Base-by-base conservation (phyloP, 2,888 invertebrate genomes). In the Neoscelio sp. region DNA sequence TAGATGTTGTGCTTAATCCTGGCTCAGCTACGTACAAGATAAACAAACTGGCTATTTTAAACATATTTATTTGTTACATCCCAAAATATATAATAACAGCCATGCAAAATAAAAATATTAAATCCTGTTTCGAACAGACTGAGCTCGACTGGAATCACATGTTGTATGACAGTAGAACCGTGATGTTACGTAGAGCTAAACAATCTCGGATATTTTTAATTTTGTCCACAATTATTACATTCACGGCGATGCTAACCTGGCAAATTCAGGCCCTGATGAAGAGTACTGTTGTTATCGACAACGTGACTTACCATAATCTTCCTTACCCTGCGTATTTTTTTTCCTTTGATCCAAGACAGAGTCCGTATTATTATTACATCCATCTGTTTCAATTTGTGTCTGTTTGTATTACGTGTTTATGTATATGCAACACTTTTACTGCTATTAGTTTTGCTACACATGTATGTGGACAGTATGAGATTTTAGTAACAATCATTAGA, bases 391-490 rank as follows among this genome's bases (percentile, higher is more conserved):
- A 60, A 33, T 6, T 18, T 6, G 1, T 42, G 5, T 1, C 2
- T 2, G 30, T 12, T 30, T 10, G 6, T 10, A 12, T 33, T 6
- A 15, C 8, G 7, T 6, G 10, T 46, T 18, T 3, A 18, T 12
- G 5, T 3, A 13, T 13, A 12, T 33, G 33, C 33, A 33, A 33
- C 33, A 33, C 33, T 12, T 30, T 15, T 15, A 46, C 8, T 17
- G 60, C 12, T 8, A 7, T 17, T 12, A 60, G 7, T 2, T 44
- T 60, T 33, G 18, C 28, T 0, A 17, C 33, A 17, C 60, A 60
- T 18, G 60, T 20, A 12, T 60, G 44, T 44, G 38, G 60, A 5
- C 60, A 60, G 10, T 60, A 46, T 20, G 60, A 56, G 33, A 33
- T n/a, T 33, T n/a, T 33, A 2, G n/a, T 33, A 6, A 7, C 33